Percentiles rank a stretch among this genome's conserved stretches.
These are phyloP conservation scores for Eurosta solidaginis DNA, from an alignment of 1,140 invertebrate species.

Conservation along the genomic window DNA sequence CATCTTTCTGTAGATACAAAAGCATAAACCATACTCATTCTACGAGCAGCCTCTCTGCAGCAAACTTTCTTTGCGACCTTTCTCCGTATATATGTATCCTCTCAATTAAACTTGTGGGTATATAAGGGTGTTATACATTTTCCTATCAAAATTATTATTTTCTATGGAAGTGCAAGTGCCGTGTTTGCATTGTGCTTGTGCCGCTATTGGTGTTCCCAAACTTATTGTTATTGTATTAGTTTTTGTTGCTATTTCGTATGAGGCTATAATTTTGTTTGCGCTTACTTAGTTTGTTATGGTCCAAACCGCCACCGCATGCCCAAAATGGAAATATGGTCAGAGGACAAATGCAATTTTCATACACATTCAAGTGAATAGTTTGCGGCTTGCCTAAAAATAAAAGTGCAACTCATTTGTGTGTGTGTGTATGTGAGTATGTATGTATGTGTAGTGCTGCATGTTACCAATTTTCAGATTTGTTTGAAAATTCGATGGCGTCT, in stretches of 20 bases:
- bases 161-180: constrained; percentile 18
- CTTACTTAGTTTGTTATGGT: neutral
- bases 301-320: neutral
- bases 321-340: constrained; percentile 6
- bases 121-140: constrained; percentile 7
- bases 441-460: neutral
- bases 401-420: neutral
- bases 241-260: neutral
- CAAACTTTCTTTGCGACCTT: too few relatives aligned
- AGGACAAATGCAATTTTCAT: constrained; percentile 22
- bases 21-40: too few relatives aligned
- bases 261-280: constrained; percentile 12
- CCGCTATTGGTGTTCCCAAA: too few relatives aligned
- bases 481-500: constrained; percentile 21
- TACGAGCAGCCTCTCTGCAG: too few relatives aligned
- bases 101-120: too few relatives aligned
- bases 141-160: constrained; percentile 7
- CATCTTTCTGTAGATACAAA: too few relatives aligned
- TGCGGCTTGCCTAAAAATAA: neutral
- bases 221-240: neutral
- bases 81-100: too few relatives aligned
- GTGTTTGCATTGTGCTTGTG: neutral
- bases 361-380: constrained; percentile 12
- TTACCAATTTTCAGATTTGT: constrained; percentile 15
- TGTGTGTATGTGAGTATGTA: neutral